These are phyloP conservation scores for Antigone vipio DNA, from an alignment of 2,113 vertebrate species.

Conservation along the genomic window DNA sequence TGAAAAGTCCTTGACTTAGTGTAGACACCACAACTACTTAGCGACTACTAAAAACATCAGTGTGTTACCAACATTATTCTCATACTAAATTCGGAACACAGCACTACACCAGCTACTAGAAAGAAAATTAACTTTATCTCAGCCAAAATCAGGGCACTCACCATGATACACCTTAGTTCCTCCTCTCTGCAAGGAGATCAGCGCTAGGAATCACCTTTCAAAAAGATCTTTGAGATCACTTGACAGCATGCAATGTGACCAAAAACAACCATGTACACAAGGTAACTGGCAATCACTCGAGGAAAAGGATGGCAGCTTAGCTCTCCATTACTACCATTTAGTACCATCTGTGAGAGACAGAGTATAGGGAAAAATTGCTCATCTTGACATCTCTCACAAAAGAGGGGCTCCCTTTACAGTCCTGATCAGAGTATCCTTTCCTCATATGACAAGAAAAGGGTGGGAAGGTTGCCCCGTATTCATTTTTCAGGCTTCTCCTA, in stretches of 20 bases:
- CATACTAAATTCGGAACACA: no score
- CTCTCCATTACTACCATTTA: neutral
- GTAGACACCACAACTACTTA: no score
- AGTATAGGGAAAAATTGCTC: neutral
- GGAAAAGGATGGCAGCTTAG: neutral
- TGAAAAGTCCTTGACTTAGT: no score
- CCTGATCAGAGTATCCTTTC: neutral
- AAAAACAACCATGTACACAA: neutral
- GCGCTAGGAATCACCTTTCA: neutral
- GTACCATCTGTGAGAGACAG: neutral
- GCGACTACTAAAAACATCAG: no score
- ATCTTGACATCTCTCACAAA: neutral
- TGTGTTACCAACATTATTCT: no score
- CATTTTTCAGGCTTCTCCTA: neutral
- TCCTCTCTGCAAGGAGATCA: neutral
- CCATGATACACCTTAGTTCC: rapidly evolving
- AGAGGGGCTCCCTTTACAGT: neutral
- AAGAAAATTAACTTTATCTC: no score
- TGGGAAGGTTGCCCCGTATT: neutral
- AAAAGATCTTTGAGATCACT: neutral
- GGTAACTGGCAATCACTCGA: neutral
- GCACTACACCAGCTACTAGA: no score
- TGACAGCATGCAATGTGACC: neutral
- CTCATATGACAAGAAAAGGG: neutral
- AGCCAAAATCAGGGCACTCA: no score